Conservation (phyloP, 2,113 vertebrate species). For the Phalacrocorax brasilianus region DNA sequence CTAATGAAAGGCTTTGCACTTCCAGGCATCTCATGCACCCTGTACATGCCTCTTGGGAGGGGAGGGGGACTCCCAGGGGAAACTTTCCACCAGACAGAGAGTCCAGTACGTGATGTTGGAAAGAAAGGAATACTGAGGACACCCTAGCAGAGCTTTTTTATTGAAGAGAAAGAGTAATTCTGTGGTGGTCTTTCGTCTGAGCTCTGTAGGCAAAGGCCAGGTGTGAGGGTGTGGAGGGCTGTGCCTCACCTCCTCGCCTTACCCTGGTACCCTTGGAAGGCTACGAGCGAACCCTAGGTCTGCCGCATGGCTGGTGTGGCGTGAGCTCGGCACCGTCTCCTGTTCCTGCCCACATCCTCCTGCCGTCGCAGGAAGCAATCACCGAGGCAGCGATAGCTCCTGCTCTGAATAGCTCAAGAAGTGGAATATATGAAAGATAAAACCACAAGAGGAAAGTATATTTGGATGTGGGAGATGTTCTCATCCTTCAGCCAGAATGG, state of each 20-base stretch:
- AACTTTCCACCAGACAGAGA: neutral
- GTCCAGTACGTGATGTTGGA: neutral
- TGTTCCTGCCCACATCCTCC: neutral
- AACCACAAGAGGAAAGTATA: neutral
- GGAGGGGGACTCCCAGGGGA: neutral
- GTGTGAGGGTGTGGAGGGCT: fast-evolving
- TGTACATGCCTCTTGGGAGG: neutral
- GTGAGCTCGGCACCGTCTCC: neutral
- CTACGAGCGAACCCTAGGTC: neutral
- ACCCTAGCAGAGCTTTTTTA: neutral
- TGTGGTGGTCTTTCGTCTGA: fast-evolving
- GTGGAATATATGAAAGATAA: neutral
- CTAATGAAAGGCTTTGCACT: neutral
- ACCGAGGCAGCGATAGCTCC: neutral
- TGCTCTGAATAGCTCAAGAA: neutral
- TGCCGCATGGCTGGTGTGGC: neutral
- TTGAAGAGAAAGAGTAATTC: neutral
- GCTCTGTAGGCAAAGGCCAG: neutral
- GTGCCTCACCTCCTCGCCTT: neutral
- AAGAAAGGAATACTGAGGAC: neutral
- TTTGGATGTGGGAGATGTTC: neutral
- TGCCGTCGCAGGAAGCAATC: neutral
- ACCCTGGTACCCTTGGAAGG: neutral
- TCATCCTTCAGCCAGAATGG: neutral
- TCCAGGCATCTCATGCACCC: neutral